These are phyloP conservation scores for Andrena cerasifolii DNA, from an alignment of 1,140 invertebrate species.

Conservation along the genomic window DNA sequence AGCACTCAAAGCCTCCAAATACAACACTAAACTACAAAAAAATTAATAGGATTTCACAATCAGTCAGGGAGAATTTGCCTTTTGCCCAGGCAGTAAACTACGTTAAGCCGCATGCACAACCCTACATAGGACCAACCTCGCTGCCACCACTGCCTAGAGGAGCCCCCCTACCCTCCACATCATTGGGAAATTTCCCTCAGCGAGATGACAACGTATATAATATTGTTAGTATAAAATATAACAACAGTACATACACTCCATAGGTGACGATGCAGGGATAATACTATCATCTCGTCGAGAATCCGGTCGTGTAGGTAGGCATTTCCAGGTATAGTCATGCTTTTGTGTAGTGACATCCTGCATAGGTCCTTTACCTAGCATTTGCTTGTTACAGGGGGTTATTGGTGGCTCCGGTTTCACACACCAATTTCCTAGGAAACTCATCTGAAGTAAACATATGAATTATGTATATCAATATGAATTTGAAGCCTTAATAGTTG, in stretches of 20 bases:
- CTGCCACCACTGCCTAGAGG: no score
- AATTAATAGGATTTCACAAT: not conserved
- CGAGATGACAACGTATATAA: accelerated
- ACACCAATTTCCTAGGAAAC: conserved; percentile 78
- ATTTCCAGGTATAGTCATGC: conserved; percentile 85
- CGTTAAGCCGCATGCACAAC: not conserved
- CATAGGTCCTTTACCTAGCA: conserved; percentile 85
- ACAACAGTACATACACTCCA: conserved; percentile 69
- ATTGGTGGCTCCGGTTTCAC: conserved; percentile 69
- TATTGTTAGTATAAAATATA: no score
- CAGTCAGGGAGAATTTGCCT: not conserved
- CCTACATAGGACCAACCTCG: no score
- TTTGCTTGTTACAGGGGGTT: conserved; percentile 65
- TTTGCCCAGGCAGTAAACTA: not conserved
- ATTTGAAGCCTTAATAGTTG: no score
- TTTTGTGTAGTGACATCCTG: conserved; percentile 88
- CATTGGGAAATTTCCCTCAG: not conserved
- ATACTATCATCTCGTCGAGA: conserved; percentile 67
- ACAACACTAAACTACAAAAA: not conserved
- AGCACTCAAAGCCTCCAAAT: not conserved
- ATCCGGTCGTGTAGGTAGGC: conserved; percentile 5
- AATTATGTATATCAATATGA: no score
- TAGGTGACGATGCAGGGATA: conserved; percentile 56
- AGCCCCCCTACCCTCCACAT: no score
- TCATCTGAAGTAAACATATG: conserved; percentile 67